A percentile compares a stretch with the other conserved stretches of the same genome.
These are phyloP conservation scores for Danio tinwini DNA, from an alignment of 2,797 vertebrate genomes.

Conservation along the genomic window DNA sequence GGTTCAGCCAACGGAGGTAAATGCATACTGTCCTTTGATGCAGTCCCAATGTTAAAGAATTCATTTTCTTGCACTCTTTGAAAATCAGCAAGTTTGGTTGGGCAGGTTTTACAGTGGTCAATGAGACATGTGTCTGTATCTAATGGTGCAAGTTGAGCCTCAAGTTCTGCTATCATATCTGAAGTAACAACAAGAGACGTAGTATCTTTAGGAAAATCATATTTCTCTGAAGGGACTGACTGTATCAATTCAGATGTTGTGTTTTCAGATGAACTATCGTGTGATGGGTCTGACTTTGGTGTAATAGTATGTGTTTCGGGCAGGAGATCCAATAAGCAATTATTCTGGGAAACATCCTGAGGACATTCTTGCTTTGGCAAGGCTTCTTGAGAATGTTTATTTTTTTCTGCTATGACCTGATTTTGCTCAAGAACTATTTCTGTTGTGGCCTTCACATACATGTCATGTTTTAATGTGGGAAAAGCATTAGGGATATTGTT, in stretches of 20 bases:
- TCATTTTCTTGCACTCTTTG: background rate
- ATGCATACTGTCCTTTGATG: constrained; percentile 19
- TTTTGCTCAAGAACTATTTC: background rate
- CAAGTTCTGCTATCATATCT: constrained; percentile 31
- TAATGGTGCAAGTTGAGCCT: constrained; percentile 37
- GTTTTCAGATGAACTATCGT: constrained; percentile 14
- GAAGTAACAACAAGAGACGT: constrained; percentile 6
- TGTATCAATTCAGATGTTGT: background rate
- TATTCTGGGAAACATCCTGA: constrained; percentile 16
- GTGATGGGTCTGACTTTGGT: constrained; percentile 8
- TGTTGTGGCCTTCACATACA: background rate
- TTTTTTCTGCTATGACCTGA: background rate
- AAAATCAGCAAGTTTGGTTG: background rate
- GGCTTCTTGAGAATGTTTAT: constrained; percentile 23
- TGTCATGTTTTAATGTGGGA: background rate
- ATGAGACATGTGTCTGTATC: constrained; percentile 3
- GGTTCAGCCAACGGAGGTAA: background rate
- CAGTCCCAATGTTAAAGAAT: background rate
- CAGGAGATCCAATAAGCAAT: background rate
- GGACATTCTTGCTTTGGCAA: constrained; percentile 32
- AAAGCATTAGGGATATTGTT: background rate
- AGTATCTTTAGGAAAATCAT: constrained; percentile 10
- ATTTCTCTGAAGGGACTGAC: background rate
- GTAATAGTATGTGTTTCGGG: background rate
- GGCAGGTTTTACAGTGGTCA: constrained; percentile 14